Evolutionary conservation across 2,888 invertebrate species (phyloP).

Genomic region (Ecliptopera silaceata): DNA sequence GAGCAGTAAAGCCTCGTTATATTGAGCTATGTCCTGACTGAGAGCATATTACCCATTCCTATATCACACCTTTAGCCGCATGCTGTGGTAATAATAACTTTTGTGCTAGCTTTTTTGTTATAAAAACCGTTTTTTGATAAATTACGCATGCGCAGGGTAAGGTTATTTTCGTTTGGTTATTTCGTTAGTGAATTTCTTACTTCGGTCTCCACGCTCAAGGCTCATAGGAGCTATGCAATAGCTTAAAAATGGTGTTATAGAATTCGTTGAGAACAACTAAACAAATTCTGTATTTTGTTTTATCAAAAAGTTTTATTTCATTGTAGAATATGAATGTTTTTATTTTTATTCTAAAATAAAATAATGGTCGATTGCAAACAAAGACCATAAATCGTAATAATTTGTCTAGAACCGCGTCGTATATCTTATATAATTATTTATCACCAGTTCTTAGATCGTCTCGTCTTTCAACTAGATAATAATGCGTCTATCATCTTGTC

Average conservation of each 20-base stretch:
- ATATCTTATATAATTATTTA: conserved; percentile 17
- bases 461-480: conserved; percentile 36
- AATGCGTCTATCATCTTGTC: conserved; percentile 46
- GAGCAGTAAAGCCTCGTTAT: conserved; percentile 78
- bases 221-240: no score
- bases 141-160: no score
- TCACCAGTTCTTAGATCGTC: conserved; percentile 33
- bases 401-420: not conserved
- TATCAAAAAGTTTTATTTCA: no score
- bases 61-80: conserved; percentile 45
- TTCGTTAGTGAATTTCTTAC: no score
- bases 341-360: not conserved
- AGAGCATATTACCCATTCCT: conserved; percentile 55
- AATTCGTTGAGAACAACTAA: no score
- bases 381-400: conserved; percentile 1
- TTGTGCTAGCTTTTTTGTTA: no score
- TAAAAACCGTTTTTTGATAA: no score
- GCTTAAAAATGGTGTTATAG: no score
- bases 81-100: conserved; percentile 32
- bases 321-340: no score
- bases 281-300: no score
- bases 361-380: not conserved
- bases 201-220: no score
- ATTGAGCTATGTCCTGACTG: conserved; percentile 72
- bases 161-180: no score